These are phyloP conservation scores for Solen grandis DNA, from an alignment of 1,140 invertebrate species.

Conservation along the genomic window DNA sequence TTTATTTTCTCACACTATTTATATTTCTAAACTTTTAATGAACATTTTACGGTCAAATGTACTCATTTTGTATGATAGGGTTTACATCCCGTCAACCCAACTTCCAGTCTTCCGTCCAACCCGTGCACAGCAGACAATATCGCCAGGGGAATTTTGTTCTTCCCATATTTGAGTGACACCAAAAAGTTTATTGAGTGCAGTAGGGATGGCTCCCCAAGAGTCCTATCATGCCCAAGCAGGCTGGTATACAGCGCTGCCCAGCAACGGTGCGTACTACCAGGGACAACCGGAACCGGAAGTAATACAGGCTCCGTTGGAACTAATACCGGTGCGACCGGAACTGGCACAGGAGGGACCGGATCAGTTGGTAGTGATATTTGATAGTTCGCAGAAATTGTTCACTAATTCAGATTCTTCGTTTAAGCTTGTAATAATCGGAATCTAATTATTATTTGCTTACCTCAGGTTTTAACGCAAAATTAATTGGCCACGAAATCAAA, in stretches of 20 bases:
- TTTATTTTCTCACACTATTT: no score
- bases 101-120: neutral
- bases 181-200: conserved; percentile 63
- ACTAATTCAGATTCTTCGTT: no score
- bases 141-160: conserved; percentile 52
- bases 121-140: conserved; percentile 58
- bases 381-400: no score
- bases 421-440: no score
- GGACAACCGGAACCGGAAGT: conserved; percentile 1
- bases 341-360: neutral
- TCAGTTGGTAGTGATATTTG: neutral
- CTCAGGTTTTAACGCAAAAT: no score
- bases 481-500: no score
- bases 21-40: no score
- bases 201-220: conserved; percentile 14
- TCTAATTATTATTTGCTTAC: no score
- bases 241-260: conserved; percentile 16
- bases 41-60: no score
- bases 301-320: conserved; percentile 17
- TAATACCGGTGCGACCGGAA: neutral
- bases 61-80: no score
- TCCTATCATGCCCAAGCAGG: conserved; percentile 48
- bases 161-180: conserved; percentile 55
- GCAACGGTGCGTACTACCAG: conserved; percentile 31
- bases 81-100: neutral